Conservation (phyloP, 2,888 invertebrate genomes). For the Cybosia mesomella region DNA sequence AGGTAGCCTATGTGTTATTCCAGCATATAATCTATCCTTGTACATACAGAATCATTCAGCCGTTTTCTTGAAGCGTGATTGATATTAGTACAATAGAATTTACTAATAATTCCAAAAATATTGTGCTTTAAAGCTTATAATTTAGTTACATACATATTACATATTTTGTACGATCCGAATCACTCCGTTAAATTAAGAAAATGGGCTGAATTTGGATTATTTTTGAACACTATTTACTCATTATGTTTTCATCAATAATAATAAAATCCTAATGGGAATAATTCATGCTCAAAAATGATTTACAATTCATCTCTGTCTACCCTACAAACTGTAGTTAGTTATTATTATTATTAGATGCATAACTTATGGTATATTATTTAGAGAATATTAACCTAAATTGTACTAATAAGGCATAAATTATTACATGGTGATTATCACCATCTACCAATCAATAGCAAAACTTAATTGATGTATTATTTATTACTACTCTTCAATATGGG, state of each 20-base stretch:
- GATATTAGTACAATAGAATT: too few relatives aligned
- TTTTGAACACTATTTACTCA: background rate
- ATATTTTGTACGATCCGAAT: background rate
- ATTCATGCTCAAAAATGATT: too few relatives aligned
- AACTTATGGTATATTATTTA: background rate
- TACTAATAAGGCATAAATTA: conserved; percentile 3
- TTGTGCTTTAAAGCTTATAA: background rate
- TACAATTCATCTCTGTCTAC: too few relatives aligned
- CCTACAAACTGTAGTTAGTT: background rate
- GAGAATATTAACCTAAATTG: background rate
- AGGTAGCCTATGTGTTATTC: too few relatives aligned
- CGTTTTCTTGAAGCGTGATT: too few relatives aligned
- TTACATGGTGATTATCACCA: background rate
- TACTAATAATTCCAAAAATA: background rate
- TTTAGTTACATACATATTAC: background rate
- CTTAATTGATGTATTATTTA: background rate
- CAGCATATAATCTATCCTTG: too few relatives aligned
- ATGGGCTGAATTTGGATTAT: background rate
- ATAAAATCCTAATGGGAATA: too few relatives aligned
- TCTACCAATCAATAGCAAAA: background rate
- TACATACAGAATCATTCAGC: too few relatives aligned
- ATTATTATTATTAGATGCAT: background rate
- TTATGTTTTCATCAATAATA: too few relatives aligned
- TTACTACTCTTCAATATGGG: background rate
- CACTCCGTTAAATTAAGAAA: background rate